Conservation (phyloP, 2,888 invertebrate genomes). For the Barypeithes pellucidus region DNA sequence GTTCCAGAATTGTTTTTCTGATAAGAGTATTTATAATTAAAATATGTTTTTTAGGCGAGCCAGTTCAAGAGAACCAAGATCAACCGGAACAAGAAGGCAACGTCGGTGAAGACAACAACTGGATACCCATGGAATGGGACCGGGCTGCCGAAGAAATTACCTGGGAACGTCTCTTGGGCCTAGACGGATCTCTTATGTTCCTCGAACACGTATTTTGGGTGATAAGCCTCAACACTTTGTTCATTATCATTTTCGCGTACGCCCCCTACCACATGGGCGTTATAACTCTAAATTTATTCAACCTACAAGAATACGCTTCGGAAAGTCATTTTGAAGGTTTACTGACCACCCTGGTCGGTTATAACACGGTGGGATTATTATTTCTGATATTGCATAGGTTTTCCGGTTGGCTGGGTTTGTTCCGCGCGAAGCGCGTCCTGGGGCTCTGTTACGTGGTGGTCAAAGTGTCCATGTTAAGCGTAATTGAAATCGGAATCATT, state of each 20-base stretch:
- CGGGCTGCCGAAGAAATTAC: constrained; percentile 97
- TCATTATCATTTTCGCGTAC: constrained; percentile 97
- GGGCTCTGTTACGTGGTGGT: constrained; percentile 95
- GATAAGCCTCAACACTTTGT: constrained; percentile 95
- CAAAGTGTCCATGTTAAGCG: constrained; percentile 93
- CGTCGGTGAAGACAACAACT: constrained; percentile 87
- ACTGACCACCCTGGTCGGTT: constrained; percentile 93
- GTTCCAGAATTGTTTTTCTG: constrained; percentile 24
- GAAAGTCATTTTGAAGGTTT: constrained; percentile 94
- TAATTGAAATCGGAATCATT: constrained; percentile 97
- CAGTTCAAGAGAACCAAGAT: constrained; percentile 61
- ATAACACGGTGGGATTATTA: constrained; percentile 89
- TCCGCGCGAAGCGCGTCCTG: constrained; percentile 86
- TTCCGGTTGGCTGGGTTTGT: constrained; percentile 85
- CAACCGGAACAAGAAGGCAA: constrained; percentile 72
- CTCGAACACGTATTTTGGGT: constrained; percentile 99
- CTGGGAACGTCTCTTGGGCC: constrained; percentile 96
- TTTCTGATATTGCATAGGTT: constrained; percentile 89
- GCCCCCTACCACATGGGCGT: constrained; percentile 97
- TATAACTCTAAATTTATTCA: constrained; percentile 83
- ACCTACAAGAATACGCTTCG: constrained; percentile 78
- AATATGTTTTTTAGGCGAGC: constrained; percentile 50
- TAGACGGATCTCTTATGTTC: constrained; percentile 97
- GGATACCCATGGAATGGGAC: constrained; percentile 99
- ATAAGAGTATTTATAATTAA: constrained; percentile 60